Evolutionary conservation across 2,797 vertebrate species (phyloP).

Genomic region (Karalla daura): DNA sequence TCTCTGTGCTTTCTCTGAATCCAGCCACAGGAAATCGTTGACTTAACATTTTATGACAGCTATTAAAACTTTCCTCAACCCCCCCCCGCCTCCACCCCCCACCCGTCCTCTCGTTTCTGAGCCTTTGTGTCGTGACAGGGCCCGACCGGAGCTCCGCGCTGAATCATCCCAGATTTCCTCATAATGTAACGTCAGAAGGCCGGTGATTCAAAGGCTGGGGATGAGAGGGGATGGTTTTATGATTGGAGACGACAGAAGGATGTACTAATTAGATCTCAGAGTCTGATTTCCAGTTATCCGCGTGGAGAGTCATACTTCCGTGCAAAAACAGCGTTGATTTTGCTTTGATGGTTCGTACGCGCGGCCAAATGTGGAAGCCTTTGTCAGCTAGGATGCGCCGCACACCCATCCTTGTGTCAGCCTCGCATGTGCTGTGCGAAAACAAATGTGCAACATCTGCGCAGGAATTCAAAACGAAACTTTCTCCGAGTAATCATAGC

Average conservation of each 20-base stretch:
- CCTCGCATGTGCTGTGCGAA: no score
- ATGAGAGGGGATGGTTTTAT: conserved; percentile 2
- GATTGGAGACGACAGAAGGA: not conserved
- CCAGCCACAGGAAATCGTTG: not conserved
- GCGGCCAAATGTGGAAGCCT: no score
- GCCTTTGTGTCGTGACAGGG: conserved; percentile 20
- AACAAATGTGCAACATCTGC: no score
- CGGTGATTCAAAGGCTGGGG: conserved; percentile 12
- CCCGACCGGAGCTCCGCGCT: not conserved
- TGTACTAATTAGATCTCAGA: not conserved
- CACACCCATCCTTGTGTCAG: no score
- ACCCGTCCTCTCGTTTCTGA: not conserved
- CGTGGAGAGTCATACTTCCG: not conserved
- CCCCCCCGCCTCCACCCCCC: not conserved
- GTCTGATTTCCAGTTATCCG: conserved; percentile 2
- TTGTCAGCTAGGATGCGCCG: no score
- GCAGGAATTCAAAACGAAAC: no score
- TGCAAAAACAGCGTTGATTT: conserved; percentile 11
- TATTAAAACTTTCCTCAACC: conserved; percentile 32
- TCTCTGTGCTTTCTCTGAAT: not conserved
- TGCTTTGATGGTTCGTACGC: no score
- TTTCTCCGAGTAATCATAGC: no score
- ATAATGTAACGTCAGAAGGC: not conserved
- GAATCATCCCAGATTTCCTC: not conserved
- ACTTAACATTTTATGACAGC: conserved; percentile 26